Conservation (phyloP, 2,797 vertebrate species). For the Bufotes viridis region DNA sequence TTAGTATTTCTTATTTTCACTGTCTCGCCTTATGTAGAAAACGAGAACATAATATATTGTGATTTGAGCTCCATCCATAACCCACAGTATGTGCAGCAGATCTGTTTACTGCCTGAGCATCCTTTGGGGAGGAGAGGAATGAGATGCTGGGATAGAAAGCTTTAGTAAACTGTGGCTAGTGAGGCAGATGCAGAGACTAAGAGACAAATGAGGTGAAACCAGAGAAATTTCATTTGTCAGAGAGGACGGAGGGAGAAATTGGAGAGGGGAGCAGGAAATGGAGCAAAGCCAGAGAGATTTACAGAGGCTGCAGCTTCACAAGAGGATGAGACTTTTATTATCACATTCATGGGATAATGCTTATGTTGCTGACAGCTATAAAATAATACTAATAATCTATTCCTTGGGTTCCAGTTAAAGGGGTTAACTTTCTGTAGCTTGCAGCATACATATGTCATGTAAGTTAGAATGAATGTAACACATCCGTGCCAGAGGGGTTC, state of each 20-base stretch:
- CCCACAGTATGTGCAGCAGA: background rate
- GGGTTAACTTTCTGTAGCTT: constrained; percentile 6
- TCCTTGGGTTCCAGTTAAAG: background rate
- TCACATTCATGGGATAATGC: constrained; percentile 38
- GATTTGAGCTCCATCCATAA: constrained; percentile 3
- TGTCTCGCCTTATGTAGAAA: constrained; percentile 13
- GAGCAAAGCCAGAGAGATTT: constrained; percentile 54
- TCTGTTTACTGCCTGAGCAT: constrained; percentile 42
- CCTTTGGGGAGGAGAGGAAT: constrained; percentile 39
- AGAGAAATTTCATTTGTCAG: constrained; percentile 47
- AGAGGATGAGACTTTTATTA: constrained; percentile 52
- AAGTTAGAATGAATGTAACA: background rate
- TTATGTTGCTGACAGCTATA: constrained; percentile 47
- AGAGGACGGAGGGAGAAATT: constrained; percentile 12
- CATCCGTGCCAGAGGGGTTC: no score
- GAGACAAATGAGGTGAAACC: constrained; percentile 59
- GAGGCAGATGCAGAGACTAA: background rate
- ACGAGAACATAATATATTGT: background rate
- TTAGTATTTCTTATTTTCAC: constrained; percentile 4
- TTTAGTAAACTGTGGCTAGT: constrained; percentile 41
- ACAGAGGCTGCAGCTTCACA: constrained; percentile 32
- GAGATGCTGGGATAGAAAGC: background rate
- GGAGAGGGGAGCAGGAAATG: constrained; percentile 47
- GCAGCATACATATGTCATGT: background rate
- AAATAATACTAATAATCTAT: constrained; percentile 17